Percentiles rank a stretch among this genome's conserved stretches.
These are phyloP conservation scores for Felis chaus DNA, from an alignment of 2,113 vertebrate species.

Conservation along the genomic window DNA sequence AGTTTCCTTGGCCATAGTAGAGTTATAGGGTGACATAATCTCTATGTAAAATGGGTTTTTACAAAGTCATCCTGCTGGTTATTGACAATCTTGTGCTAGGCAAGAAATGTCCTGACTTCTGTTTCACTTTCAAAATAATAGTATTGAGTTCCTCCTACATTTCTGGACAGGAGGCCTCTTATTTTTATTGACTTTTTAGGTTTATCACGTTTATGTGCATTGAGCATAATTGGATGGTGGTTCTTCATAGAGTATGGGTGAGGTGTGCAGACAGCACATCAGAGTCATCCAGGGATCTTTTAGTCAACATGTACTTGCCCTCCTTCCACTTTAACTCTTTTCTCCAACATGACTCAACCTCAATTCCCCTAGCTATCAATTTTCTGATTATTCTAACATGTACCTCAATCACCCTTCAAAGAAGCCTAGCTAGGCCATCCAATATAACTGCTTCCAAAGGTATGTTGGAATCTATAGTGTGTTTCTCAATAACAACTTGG, in stretches of 20 bases:
- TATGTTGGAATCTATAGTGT: not conserved
- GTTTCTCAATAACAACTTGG: not conserved
- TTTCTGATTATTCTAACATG: not conserved
- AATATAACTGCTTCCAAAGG: not conserved
- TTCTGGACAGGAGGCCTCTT: not conserved
- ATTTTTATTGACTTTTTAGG: not conserved
- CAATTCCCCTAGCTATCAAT: not conserved
- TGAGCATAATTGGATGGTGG: not conserved
- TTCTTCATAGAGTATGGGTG: not conserved
- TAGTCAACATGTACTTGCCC: not conserved
- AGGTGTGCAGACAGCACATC: accelerated
- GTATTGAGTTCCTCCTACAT: not conserved
- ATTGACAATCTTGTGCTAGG: not conserved
- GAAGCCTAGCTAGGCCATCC: not conserved
- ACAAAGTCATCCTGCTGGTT: not conserved
- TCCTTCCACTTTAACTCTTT: not conserved
- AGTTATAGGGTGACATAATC: not conserved
- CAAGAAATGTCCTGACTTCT: not conserved
- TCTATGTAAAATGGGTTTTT: not conserved
- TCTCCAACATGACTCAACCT: not conserved
- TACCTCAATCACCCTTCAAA: not conserved
- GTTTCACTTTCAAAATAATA: not conserved
- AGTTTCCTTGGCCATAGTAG: not conserved
- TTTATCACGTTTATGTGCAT: not conserved
- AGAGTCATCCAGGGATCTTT: not conserved